phyloP scores from a whole-genome alignment of 2,797 vertebrate species.

The Enteromius paludinosus region DNA sequence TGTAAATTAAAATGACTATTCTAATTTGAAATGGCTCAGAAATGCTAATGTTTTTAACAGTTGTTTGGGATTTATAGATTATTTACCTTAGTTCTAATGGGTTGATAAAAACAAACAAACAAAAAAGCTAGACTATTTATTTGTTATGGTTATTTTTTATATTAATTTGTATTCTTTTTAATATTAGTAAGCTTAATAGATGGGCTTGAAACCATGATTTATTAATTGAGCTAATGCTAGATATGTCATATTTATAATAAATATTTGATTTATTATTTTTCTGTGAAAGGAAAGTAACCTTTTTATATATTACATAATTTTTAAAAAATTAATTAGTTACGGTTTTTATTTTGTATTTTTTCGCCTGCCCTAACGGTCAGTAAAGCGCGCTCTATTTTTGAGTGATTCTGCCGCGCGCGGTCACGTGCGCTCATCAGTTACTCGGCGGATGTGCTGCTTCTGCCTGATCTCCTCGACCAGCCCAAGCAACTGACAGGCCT shows the following conservation, averaged over 20 bases:
- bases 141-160: not conserved
- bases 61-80: not conserved
- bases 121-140: not conserved
- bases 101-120: not conserved
- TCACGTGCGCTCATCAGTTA: conserved; percentile 44
- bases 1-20: not conserved
- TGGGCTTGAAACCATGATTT: not conserved
- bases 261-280: not conserved
- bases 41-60: not conserved
- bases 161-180: too few species aligned
- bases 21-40: not conserved
- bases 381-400: conserved; percentile 52
- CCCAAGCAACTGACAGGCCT: conserved; percentile 46
- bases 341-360: not conserved
- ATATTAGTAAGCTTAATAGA: not conserved
- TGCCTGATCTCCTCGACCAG: conserved; percentile 42
- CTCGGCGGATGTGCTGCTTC: conserved; percentile 54
- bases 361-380: not conserved
- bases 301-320: not conserved
- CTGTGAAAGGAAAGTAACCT: too few species aligned
- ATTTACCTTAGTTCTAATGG: not conserved
- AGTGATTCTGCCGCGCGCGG: conserved; percentile 45
- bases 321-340: not conserved
- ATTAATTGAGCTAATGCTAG: not conserved
- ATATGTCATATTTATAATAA: not conserved